Evolutionary conservation across 2,888 invertebrate species (phyloP).

Genomic region (Perizoma flavofasciatum): DNA sequence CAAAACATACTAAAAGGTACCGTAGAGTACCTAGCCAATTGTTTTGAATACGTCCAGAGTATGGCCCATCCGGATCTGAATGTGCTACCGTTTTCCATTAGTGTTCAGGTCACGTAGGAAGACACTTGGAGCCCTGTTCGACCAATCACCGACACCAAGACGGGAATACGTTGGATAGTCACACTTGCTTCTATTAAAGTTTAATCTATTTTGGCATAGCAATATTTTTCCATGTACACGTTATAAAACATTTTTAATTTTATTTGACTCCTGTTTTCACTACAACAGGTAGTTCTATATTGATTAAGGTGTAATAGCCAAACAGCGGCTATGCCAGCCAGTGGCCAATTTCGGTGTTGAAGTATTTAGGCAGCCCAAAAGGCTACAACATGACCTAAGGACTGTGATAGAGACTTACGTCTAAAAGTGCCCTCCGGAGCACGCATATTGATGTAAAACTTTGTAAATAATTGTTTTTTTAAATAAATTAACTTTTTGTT

Average conservation of each 20-base stretch:
- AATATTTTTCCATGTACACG: not conserved
- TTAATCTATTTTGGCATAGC: constrained; percentile 38
- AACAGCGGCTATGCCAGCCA: too few relatives aligned
- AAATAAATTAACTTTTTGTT: constrained; percentile 16
- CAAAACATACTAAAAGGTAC: too few relatives aligned
- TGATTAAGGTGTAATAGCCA: too few relatives aligned
- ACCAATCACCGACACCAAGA: constrained; percentile 76
- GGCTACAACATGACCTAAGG: too few relatives aligned
- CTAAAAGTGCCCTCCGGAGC: too few relatives aligned
- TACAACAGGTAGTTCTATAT: too few relatives aligned
- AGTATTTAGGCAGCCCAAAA: too few relatives aligned
- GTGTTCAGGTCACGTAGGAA: constrained; percentile 67
- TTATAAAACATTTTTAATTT: too few relatives aligned
- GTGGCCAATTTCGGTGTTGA: too few relatives aligned
- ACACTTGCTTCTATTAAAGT: constrained; percentile 50
- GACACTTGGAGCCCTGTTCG: constrained; percentile 76
- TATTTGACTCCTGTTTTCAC: too few relatives aligned
- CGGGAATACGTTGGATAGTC: constrained; percentile 71
- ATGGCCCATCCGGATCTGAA: constrained; percentile 16
- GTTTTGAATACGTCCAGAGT: constrained; percentile 8
- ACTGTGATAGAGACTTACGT: too few relatives aligned
- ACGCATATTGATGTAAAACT: constrained; percentile 1
- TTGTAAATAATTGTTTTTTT: constrained; percentile 1
- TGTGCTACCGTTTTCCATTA: constrained; percentile 42
- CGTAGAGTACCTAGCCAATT: too few relatives aligned